Base-by-base conservation (phyloP, 2,113 vertebrate species). In the Misgurnus mizolepis region DNA sequence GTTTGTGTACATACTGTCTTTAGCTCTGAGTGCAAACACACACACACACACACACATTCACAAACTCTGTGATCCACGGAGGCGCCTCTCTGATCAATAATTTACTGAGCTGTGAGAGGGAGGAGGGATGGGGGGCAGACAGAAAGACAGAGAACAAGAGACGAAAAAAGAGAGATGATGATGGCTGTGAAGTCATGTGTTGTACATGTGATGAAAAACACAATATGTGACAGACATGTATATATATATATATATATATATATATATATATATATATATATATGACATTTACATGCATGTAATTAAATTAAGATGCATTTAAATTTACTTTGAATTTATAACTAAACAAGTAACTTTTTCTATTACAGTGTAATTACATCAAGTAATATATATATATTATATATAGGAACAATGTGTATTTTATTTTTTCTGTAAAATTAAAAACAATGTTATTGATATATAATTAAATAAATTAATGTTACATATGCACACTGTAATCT, bases 71-170 rank as follows among this genome's bases (percentile, higher is more conserved):
- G 50, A 76, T 71, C 71, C 76, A 73, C 67, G 71, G 55, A 80
- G 68, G 56, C 40, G 62, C 61, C 84, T 74, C 70, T 69, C 68
- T 85, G 79, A 85, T 85, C 79, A 85, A 85, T 85, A 83, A 85
- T 85, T 85, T 76, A 83, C 81, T 78, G 76, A 79, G 77, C 61
- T 67, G 39, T 67, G 72, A 85, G 58, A 65, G 53, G 60, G 71
- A 50, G 80, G 50, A 64, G 49, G 66, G 67, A 72, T 65, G 72
- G 18, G 76, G 11, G 76, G 55, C 12, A 66, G 55, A 79, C 55
- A 69, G 53, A 53, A 22, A 80, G 62, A 79, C 60, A 64, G 76
- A 67, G 72, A 71, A 34, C 73, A 75, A 47, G 53, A 40, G 53
- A 49, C 47, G 10, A 39, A 77, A 62, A 70, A 58, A 77, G 50